Evolutionary conservation across 2,888 invertebrate species (phyloP), one percentile per base, ranked within the genome.

Genomic region (Mythimna albipuncta): DNA sequence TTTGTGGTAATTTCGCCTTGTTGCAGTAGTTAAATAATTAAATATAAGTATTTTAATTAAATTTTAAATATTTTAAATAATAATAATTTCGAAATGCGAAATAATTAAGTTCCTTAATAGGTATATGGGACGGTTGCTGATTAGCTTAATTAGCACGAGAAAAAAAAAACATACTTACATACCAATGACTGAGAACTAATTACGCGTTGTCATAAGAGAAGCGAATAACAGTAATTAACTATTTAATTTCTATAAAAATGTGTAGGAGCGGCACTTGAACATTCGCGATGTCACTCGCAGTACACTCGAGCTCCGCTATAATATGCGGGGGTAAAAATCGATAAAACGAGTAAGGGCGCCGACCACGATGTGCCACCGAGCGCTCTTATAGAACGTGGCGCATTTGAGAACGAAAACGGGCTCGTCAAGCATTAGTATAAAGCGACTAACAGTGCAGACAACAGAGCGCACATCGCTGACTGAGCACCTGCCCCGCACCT

Each of bases 291-390:
- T 44, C 57, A 47, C 58, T 58, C 70, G 41, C 50, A 64, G 64
- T 57, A 64, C 61, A 50, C 65, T 47, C 63, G 41, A 62, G 69
- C 68, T 59, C 52, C 44, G 71, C 70, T 70, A 67, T 65, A 63
- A 71, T 69, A 71, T n/a, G 68, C 70, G 70, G 62, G 73, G 81
- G 74, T 63, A 73, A 72, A 87, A 86, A 87, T 87, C 87, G 78
- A 87, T 87, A 87, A 68, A 62, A 32, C 68, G 61, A 11, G 52
- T 57, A 77, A 75, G 79, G 84, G 75, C 72, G 79, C 68, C 73
- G 50, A 58, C 69, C 26, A 54, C 65, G 63, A 59, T 62, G 26
- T 61, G 26, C 57, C 52, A 64, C 74, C 61, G 41, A 64, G 38
- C 50, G 47, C 67, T 71, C 80, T 80, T 57, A 83, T 76, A 84